Evolutionary conservation across 2,888 invertebrate genomes (phyloP), one percentile per base, ranked within the genome.

Genomic region (Temnothorax ravouxi): DNA sequence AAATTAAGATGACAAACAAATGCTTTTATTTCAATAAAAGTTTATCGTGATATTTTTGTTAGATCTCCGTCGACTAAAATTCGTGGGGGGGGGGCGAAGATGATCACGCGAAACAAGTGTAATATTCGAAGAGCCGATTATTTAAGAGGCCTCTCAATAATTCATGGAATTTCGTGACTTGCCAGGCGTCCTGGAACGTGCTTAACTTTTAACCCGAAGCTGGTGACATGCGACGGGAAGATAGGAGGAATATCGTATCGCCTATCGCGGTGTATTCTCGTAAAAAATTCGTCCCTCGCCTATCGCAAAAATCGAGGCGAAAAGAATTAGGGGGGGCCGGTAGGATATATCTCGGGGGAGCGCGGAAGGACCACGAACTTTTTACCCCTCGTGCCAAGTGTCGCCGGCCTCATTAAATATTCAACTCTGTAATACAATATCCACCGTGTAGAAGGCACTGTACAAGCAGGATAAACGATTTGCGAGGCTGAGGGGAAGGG

Each of bases 361-460:
- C 76, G 86, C 76, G 86, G 74, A 76, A 67, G 86, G 88, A 79
- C 90, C 89, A 89, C 85, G 84, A 91, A 91, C 89, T 89, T 90
- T 88, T 88, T 79, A 88, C 86, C 91, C 91, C 91, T 86, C 86
- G 89, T 86, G 90, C 88, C 89, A 90, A 92, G 93, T 93, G 92
- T 92, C 92, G 91, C 92, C 89, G 90, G 88, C 86, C 94, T 95
- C 94, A 94, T 95, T 95, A 95, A 95, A 95, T 95, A 95, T 95
- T 95, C 95, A 95, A 94, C 92, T 94, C 94, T 92, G 95, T 95
- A 95, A 95, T 95, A 95, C 95, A 95, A 95, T 95, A 95, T 95
- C 93, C 94, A 83, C 47, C 90, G 87, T 89, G 91, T 91, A 89
- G 90, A 86, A 87, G 87, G 82, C 85, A 86, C 86, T 81, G 87